Percentiles rank a stretch among this genome's conserved stretches.
Conservation (phyloP, 2,797 vertebrate genomes). For the Todus mexicanus region DNA sequence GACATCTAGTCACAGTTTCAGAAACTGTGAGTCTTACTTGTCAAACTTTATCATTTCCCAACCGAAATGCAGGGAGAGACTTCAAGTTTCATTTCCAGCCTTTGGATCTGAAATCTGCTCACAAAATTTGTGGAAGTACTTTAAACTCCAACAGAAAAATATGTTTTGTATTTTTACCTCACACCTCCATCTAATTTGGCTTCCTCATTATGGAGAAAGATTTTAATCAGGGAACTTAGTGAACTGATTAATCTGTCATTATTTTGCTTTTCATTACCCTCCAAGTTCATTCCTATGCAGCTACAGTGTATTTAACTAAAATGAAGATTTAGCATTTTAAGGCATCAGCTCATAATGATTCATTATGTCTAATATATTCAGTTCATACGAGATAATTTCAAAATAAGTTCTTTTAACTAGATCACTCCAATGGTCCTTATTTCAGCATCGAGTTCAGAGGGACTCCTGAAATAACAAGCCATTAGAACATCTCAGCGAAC, state of each 20-base stretch:
- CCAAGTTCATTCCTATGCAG: conserved; percentile 44
- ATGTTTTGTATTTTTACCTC: conserved; percentile 30
- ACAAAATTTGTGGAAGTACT: not conserved
- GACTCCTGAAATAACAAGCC: not conserved
- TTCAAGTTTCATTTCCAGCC: not conserved
- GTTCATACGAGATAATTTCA: conserved; percentile 61
- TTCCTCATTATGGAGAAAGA: conserved; percentile 61
- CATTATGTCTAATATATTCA: conserved; percentile 72
- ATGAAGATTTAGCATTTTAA: conserved; percentile 69
- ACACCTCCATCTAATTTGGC: conserved; percentile 40
- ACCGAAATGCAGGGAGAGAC: not conserved
- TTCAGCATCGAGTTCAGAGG: conserved; percentile 8
- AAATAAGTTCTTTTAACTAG: conserved; percentile 62
- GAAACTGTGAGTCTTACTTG: not conserved
- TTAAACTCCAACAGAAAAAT: conserved; percentile 19
- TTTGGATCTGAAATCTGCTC: not conserved
- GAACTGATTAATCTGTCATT: conserved; percentile 72
- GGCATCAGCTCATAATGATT: conserved; percentile 62
- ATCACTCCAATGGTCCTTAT: conserved; percentile 52
- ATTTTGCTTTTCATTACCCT: conserved; percentile 68
- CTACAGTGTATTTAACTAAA: conserved; percentile 66
- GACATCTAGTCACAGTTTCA: not conserved
- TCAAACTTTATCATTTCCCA: not conserved
- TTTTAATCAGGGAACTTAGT: conserved; percentile 71
- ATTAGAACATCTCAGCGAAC: not conserved